These are phyloP conservation scores for Australoheros scitulus DNA, from an alignment of 2,113 vertebrate species.

Conservation along the genomic window DNA sequence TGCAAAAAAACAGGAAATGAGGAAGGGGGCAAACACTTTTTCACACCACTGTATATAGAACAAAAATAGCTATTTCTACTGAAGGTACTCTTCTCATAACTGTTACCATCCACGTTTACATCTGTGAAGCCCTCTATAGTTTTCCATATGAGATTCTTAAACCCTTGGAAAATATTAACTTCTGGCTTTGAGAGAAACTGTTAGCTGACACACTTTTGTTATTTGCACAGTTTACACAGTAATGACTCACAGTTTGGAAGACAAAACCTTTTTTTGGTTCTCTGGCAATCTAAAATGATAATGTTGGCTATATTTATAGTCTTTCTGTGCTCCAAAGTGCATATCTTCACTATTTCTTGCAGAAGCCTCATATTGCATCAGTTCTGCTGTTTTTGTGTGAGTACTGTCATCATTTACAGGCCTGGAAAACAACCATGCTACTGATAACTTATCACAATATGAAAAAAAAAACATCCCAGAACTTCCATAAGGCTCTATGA, in stretches of 20 bases:
- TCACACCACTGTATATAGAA: too few relatives aligned
- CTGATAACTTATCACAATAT: background rate
- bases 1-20: too few relatives aligned
- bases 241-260: background rate
- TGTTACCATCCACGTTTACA: background rate
- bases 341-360: background rate
- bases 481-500: background rate
- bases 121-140: background rate
- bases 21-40: too few relatives aligned
- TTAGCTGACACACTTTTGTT: too few relatives aligned
- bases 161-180: background rate
- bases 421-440: background rate
- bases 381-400: background rate
- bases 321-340: background rate
- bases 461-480: background rate
- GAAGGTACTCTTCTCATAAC: background rate
- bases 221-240: background rate
- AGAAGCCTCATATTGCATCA: constrained; percentile 15
- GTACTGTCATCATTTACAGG: background rate
- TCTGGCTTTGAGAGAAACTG: background rate
- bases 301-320: background rate
- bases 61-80: too few relatives aligned
- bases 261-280: background rate
- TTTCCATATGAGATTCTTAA: background rate
- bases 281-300: background rate